phyloP scores from a whole-genome alignment of 2,888 invertebrate genomes.

The Agrotis clavis region DNA sequence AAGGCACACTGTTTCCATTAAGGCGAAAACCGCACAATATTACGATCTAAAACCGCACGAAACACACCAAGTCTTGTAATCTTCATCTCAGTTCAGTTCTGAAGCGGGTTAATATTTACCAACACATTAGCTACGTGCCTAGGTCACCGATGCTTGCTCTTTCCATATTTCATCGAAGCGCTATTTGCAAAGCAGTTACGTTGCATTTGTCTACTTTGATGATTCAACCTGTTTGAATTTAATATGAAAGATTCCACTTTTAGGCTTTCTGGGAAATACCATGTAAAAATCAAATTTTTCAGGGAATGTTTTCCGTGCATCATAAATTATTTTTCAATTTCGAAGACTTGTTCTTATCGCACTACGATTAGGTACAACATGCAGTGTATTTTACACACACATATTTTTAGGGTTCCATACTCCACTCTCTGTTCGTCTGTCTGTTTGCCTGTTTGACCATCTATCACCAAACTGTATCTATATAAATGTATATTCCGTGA shows the following conservation, averaged over 20 bases:
- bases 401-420: too few species aligned
- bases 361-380: too few species aligned
- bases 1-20: neutral
- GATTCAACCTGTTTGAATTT: conserved; percentile 4
- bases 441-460: too few species aligned
- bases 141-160: conserved; percentile 22
- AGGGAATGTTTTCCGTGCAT: neutral
- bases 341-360: too few species aligned
- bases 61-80: conserved; percentile 32
- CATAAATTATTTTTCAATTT: conserved; percentile 2
- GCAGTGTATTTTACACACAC: too few species aligned
- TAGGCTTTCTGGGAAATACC: neutral
- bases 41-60: conserved; percentile 10
- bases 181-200: conserved; percentile 27
- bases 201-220: conserved; percentile 16
- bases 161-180: conserved; percentile 34
- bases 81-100: conserved; percentile 28
- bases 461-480: too few species aligned
- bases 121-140: conserved; percentile 39
- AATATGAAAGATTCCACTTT: neutral
- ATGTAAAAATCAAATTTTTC: neutral
- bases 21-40: conserved; percentile 14
- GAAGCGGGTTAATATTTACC: conserved; percentile 32
- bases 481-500: too few species aligned
- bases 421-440: too few species aligned